Conservation (phyloP, 2,113 vertebrate species). For the Saimiri boliviensis region DNA sequence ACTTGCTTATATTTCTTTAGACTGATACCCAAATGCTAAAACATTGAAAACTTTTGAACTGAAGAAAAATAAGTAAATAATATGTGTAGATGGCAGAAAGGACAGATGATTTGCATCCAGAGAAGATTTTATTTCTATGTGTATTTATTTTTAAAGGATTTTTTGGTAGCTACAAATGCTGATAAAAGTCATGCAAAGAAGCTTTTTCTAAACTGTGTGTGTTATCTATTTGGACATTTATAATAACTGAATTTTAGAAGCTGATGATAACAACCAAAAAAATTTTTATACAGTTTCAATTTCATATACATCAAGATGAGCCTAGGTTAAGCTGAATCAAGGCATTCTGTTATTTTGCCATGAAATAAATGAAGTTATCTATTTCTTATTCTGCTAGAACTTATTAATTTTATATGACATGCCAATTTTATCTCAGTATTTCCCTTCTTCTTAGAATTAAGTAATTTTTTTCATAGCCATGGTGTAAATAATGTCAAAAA, state of each 20-base stretch:
- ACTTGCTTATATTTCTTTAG: not conserved
- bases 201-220: not conserved
- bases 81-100: not conserved
- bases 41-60: not conserved
- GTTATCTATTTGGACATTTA: not conserved
- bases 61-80: not conserved
- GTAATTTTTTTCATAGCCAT: not conserved
- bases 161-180: not conserved
- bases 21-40: not conserved
- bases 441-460: not conserved
- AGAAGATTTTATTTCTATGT: not conserved
- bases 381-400: not conserved
- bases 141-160: not conserved
- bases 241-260: not conserved
- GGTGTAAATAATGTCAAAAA: not conserved
- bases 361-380: not conserved
- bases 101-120: not conserved
- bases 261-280: not conserved
- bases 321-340: not conserved
- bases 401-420: not conserved
- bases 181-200: not conserved
- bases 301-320: not conserved
- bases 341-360: not conserved
- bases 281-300: not conserved
- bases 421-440: not conserved